These are phyloP conservation scores for Jacana jacana DNA, from an alignment of 2,113 vertebrate species.

Conservation along the genomic window DNA sequence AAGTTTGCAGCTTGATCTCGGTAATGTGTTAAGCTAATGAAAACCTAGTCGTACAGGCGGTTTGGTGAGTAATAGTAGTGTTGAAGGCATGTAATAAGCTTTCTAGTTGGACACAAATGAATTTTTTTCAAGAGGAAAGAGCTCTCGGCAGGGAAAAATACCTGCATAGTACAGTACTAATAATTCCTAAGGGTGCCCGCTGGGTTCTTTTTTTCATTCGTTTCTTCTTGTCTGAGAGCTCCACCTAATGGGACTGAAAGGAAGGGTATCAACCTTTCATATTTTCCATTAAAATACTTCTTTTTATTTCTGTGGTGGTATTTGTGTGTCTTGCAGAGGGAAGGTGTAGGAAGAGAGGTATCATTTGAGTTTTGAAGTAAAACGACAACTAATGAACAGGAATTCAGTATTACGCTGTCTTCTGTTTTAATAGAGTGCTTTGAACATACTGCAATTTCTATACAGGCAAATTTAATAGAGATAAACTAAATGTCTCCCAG, in stretches of 20 bases:
- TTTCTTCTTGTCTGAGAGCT: conserved; percentile 49
- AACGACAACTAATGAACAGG: neutral
- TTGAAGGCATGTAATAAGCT: neutral
- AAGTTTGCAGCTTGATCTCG: neutral
- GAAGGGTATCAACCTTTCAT: neutral
- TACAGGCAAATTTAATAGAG: neutral
- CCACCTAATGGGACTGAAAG: conserved; percentile 54
- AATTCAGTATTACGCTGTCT: neutral
- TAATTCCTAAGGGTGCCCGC: neutral
- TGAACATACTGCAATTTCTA: neutral
- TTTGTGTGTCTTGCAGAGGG: neutral
- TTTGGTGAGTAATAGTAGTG: neutral
- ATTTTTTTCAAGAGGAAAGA: neutral
- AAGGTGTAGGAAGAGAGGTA: neutral
- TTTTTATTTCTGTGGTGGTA: neutral
- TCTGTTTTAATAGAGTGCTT: neutral
- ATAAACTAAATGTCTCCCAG: neutral
- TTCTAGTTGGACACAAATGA: neutral
- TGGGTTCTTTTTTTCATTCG: neutral
- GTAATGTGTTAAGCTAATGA: neutral
- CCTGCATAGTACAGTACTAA: neutral
- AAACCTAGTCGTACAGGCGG: neutral
- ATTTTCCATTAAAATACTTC: neutral
- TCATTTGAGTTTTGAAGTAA: neutral
- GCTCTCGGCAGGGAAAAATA: neutral